Evolutionary conservation across 2,113 vertebrate species (phyloP).

Genomic region (Heterochromis multidens): DNA sequence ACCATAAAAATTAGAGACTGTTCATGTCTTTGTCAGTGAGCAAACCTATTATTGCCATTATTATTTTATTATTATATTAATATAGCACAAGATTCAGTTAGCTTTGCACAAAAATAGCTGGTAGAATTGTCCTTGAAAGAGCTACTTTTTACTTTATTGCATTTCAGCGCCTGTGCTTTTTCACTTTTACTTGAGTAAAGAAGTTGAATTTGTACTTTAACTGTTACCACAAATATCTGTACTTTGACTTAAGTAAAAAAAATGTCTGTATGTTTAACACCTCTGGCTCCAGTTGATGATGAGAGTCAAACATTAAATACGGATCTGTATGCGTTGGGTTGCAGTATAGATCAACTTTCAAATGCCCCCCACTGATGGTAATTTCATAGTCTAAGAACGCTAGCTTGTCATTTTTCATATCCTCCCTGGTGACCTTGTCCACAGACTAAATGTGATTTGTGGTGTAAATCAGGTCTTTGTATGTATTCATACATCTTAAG

Average conservation of each 20-base stretch:
- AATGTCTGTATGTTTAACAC: not conserved
- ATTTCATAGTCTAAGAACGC: not conserved
- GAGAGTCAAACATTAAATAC: not conserved
- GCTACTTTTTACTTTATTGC: no score
- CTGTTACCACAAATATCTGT: no score
- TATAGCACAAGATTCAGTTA: no score
- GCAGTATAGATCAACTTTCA: not conserved
- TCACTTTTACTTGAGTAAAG: no score
- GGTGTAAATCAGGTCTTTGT: not conserved
- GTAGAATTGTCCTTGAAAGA: no score
- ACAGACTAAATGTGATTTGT: not conserved
- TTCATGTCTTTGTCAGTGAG: not conserved
- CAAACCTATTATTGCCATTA: no score
- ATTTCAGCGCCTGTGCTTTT: no score
- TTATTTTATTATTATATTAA: no score
- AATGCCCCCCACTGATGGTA: not conserved
- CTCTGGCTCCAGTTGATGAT: not conserved
- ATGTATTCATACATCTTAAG: not conserved
- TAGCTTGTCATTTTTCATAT: not conserved
- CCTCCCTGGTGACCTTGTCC: not conserved
- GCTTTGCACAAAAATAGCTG: no score
- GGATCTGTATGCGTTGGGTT: not conserved
- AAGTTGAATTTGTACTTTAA: no score
- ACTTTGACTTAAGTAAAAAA: not conserved
- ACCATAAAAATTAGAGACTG: not conserved